phyloP scores from a whole-genome alignment of 2,888 invertebrate genomes.

The Mimumesa dahlbomi region DNA sequence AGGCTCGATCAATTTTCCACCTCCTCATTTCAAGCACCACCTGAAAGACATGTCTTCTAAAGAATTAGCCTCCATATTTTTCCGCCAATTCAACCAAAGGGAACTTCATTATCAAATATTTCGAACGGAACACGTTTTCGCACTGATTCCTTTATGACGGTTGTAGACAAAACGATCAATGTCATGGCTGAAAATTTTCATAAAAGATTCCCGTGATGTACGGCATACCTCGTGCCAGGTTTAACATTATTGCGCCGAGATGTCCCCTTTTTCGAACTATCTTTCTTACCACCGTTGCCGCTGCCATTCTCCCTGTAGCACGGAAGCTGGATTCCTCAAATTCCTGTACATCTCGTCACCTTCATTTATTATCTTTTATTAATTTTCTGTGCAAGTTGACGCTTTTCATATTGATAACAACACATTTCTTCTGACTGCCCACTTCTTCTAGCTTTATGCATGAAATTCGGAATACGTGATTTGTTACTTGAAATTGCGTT shows the following conservation, averaged over 20 bases:
- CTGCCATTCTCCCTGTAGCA: background rate
- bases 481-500: too few species aligned
- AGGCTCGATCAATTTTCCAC: conserved; percentile 22
- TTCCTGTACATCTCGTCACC: background rate
- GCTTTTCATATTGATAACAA: background rate
- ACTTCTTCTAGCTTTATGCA: too few species aligned
- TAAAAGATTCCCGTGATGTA: background rate
- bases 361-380: conserved; percentile 1
- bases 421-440: too few species aligned
- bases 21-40: background rate
- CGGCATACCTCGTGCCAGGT: background rate
- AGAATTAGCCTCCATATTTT: background rate
- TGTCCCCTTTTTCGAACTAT: conserved; percentile 6
- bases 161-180: background rate
- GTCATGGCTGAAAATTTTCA: background rate
- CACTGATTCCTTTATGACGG: too few species aligned
- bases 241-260: conserved; percentile 3
- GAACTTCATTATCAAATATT: too few species aligned
- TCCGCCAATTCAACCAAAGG: background rate
- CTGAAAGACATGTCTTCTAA: too few species aligned
- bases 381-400: background rate
- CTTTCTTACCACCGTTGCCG: background rate
- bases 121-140: too few species aligned
- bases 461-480: too few species aligned
- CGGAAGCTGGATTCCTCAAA: background rate